These are phyloP conservation scores for Penaeus monodon DNA, from an alignment of 2,888 invertebrate genomes.

Conservation along the genomic window DNA sequence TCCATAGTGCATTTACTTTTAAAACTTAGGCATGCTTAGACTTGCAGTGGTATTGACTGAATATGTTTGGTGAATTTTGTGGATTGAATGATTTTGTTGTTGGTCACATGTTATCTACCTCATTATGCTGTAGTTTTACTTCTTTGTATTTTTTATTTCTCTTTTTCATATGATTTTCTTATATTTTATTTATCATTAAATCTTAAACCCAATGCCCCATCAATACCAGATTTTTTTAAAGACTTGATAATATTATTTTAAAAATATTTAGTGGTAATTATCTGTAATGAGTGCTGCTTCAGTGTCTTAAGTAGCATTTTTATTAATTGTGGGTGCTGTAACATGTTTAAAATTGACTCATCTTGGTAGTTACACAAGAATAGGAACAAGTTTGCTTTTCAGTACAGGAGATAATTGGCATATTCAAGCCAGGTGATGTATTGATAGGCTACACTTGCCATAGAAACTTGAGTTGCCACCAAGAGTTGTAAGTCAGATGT, in stretches of 20 bases:
- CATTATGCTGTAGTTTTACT: constrained; percentile 44
- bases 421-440: background rate
- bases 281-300: constrained; percentile 51
- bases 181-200: background rate
- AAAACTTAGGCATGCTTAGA: too few relatives aligned
- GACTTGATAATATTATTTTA: background rate
- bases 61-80: background rate
- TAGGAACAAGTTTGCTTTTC: background rate
- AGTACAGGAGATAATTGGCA: background rate
- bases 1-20: too few relatives aligned
- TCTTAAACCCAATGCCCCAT: constrained; percentile 17
- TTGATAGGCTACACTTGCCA: background rate
- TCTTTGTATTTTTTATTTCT: constrained; percentile 33
- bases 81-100: constrained; percentile 19
- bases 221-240: constrained; percentile 27
- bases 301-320: constrained; percentile 51
- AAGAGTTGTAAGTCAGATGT: background rate
- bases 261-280: constrained; percentile 43
- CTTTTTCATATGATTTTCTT: background rate
- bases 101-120: constrained; percentile 54
- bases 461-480: constrained; percentile 18
- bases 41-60: background rate
- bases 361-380: constrained; percentile 7
- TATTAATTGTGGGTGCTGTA: constrained; percentile 38
- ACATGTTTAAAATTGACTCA: constrained; percentile 13